Conservation (phyloP, 2,888 invertebrate genomes). For the Caenorhabditis angaria region DNA sequence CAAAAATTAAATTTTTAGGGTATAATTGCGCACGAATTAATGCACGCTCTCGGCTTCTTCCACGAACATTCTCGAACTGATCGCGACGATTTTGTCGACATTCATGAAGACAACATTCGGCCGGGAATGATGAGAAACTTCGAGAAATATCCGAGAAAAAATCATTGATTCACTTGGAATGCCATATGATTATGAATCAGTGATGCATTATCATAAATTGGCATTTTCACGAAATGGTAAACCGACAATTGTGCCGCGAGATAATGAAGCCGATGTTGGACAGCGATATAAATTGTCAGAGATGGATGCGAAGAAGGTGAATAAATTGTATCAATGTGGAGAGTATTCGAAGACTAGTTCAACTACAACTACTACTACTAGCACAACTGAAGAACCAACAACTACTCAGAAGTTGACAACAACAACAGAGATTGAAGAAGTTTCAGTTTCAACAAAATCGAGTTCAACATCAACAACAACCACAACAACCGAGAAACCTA, state of each 20-base stretch:
- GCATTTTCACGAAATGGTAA: conserved; percentile 75
- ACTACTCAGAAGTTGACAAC: conserved; percentile 17
- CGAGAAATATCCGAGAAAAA: conserved; percentile 74
- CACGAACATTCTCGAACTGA: conserved; percentile 85
- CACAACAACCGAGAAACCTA: conserved; percentile 22
- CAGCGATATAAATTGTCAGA: conserved; percentile 68
- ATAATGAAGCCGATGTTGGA: conserved; percentile 67
- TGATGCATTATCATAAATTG: conserved; percentile 81
- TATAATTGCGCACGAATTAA: conserved; percentile 81
- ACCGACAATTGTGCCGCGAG: conserved; percentile 75
- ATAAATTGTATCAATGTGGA: conserved; percentile 73
- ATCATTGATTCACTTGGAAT: conserved; percentile 75
- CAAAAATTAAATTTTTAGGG: conserved; percentile 71
- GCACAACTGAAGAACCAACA: conserved; percentile 32
- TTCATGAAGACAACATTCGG: conserved; percentile 81
- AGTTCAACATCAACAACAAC: conserved; percentile 30
- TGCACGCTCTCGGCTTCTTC: conserved; percentile 83
- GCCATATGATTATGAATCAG: conserved; percentile 80
- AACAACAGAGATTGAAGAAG: conserved; percentile 11
- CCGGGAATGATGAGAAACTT: conserved; percentile 75
- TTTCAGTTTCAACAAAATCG: conserved; percentile 15
- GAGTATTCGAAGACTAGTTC: conserved; percentile 49
- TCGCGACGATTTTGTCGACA: conserved; percentile 82
- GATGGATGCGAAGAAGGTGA: conserved; percentile 66
- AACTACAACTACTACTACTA: conserved; percentile 46